These are phyloP conservation scores for Pteronotus mesoamericanus DNA, from an alignment of 2,797 vertebrate genomes.

Conservation along the genomic window DNA sequence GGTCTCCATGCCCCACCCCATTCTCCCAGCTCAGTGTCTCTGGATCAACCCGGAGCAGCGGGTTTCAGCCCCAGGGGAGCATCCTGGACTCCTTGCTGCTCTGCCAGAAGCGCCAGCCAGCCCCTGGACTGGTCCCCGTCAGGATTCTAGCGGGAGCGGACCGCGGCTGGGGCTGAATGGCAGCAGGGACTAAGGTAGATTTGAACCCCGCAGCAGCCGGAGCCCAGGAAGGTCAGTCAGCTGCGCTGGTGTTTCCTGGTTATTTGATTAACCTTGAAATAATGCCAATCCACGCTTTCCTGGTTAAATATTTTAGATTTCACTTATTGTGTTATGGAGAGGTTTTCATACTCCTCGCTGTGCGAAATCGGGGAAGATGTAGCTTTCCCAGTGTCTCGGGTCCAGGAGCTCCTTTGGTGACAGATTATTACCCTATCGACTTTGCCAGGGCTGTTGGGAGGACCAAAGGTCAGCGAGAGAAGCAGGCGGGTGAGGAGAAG, in stretches of 20 bases:
- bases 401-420: neutral
- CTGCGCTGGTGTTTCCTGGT: neutral
- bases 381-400: neutral
- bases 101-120: neutral
- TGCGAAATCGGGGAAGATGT: neutral
- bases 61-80: neutral
- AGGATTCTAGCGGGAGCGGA: neutral
- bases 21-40: neutral
- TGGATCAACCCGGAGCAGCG: neutral
- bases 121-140: neutral
- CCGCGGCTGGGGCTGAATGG: neutral
- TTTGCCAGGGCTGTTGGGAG: neutral
- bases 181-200: neutral
- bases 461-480: neutral
- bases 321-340: neutral
- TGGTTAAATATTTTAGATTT: neutral
- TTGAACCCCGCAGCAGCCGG: neutral
- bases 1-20: fast-evolving
- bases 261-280: neutral
- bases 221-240: neutral
- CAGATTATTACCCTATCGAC: neutral
- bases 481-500: neutral
- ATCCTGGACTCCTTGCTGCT: neutral
- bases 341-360: neutral
- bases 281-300: neutral